Evolutionary conservation across 2,888 invertebrate genomes (phyloP), one percentile per base, ranked within the genome.

Genomic region (Tachina grossa): DNA sequence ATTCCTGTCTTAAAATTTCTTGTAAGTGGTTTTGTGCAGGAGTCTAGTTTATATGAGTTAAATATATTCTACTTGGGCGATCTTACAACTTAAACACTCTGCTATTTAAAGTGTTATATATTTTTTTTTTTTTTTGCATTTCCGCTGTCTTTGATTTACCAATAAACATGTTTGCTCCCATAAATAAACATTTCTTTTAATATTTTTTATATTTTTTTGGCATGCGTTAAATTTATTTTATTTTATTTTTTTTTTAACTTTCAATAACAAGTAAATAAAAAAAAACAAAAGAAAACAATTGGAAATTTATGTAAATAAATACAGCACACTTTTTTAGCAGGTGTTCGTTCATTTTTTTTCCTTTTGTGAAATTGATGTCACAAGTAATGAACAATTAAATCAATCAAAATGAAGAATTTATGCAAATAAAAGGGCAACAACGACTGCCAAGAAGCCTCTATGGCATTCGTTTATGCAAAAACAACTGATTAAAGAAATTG

Each of bases 181-280:
- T 31, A 47, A 45, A 49, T 39, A n/a, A 5, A 31, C 59, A 59
- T 55, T 53, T 69, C 8, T 14, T 19, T 55, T 11, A 8, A 19
- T 19, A 19, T 51, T 51, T 31, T 14, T 57, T 8, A 2, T 31
- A 31, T 43, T 57, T 8, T 8, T 31, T 57, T 43, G 47, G 16
- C 59, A 49, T 59, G 72, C 9, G 13, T 59, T 47, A 22, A 55
- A 55, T 22, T 22, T 13, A 31, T 5, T 31, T 22, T 13, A 31
- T 5, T 31, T 57, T 6, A 31, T 1, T 68, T 43, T 57, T 72
- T 74, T 61, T 9, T 39, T 5, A n/a, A 43, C 19, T 66, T 47
- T 47, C 65, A 77, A 66, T 57, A 68, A 43, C 78, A 69, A 78
- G 51, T 59, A 68, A 68, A 57, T 59, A 49, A 68, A 57, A 6